These are phyloP conservation scores for Ennomos quercinarius DNA, from an alignment of 2,888 invertebrate species.

Conservation along the genomic window DNA sequence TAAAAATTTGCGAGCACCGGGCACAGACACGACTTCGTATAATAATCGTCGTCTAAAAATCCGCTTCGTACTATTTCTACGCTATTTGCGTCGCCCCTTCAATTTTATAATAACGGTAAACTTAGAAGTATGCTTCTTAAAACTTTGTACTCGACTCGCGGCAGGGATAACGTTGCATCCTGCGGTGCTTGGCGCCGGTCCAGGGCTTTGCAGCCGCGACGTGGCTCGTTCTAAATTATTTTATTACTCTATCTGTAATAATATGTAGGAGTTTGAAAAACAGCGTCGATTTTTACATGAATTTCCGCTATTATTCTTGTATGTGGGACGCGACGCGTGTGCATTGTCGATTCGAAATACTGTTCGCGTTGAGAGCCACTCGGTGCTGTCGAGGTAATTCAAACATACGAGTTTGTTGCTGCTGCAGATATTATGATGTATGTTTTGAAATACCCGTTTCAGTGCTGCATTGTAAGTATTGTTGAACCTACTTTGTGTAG, in stretches of 20 bases:
- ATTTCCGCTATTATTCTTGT: slow-evolving; percentile 41
- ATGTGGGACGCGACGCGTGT: slow-evolving; percentile 37
- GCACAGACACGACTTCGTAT: slow-evolving; percentile 44
- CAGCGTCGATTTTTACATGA: slow-evolving; percentile 39
- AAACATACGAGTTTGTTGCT: slow-evolving; percentile 51
- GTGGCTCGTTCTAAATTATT: slow-evolving; percentile 66
- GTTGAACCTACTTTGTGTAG: slow-evolving; percentile 7
- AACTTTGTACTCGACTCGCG: slow-evolving; percentile 53
- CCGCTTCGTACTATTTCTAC: slow-evolving; percentile 46
- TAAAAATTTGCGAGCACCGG: slow-evolving; percentile 62
- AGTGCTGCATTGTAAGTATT: slow-evolving; percentile 24
- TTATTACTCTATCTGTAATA: slow-evolving; percentile 64
- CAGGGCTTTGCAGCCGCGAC: slow-evolving; percentile 59
- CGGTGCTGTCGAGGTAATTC: slow-evolving; percentile 48
- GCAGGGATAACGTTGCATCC: slow-evolving; percentile 60
- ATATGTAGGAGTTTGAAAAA: slow-evolving; percentile 41
- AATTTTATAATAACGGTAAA: slow-evolving; percentile 66
- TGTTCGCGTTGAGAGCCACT: slow-evolving; percentile 44
- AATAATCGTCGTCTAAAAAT: slow-evolving; percentile 64
- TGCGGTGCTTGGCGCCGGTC: slow-evolving; percentile 61
- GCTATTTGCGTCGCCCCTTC: slow-evolving; percentile 55
- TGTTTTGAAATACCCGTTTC: slow-evolving; percentile 42
- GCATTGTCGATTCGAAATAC: slow-evolving; percentile 46
- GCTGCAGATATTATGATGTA: slow-evolving; percentile 49
- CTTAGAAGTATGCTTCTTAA: slow-evolving; percentile 64